A percentile compares a stretch with the other conserved stretches of the same genome.
Evolutionary conservation across 2,113 vertebrate genomes (phyloP).

Genomic region (Odobenus rosmarus): DNA sequence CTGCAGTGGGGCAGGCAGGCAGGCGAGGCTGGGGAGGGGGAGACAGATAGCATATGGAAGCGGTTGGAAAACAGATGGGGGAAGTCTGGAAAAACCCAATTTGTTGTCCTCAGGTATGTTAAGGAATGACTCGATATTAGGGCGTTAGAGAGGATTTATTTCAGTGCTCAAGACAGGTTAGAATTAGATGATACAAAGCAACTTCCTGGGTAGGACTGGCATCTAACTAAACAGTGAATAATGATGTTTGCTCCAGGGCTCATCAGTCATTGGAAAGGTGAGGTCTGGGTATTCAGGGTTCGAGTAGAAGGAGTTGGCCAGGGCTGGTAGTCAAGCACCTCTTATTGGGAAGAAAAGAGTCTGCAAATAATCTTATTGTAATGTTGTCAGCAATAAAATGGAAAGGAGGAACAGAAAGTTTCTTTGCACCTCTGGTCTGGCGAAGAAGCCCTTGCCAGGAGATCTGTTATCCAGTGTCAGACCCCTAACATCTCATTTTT

Average conservation of each 20-base stretch:
- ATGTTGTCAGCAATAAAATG: conserved; percentile 58
- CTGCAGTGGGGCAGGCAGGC: conserved; percentile 24
- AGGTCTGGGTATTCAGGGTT: neutral
- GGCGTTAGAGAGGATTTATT: conserved; percentile 63
- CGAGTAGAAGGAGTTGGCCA: neutral
- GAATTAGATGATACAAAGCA: conserved; percentile 58
- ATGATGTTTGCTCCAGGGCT: conserved; percentile 8
- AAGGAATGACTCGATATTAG: conserved; percentile 68
- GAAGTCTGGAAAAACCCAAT: conserved; percentile 75
- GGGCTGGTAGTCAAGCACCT: conserved; percentile 35
- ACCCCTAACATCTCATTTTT: neutral
- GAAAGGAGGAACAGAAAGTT: conserved; percentile 52
- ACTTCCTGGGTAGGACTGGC: conserved; percentile 2
- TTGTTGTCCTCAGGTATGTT: conserved; percentile 78
- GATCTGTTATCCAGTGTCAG: neutral
- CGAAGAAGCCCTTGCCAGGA: conserved; percentile 11
- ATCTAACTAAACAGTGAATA: conserved; percentile 47
- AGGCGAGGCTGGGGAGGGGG: neutral
- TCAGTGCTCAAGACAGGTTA: neutral
- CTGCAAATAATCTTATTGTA: conserved; percentile 73
- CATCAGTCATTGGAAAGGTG: conserved; percentile 46
- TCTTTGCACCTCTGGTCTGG: conserved; percentile 36
- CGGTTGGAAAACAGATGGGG: conserved; percentile 77
- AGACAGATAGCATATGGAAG: conserved; percentile 70
- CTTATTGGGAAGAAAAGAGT: conserved; percentile 62